Conservation (phyloP, 2,888 invertebrate genomes). For the Rhabditoides inermis region DNA sequence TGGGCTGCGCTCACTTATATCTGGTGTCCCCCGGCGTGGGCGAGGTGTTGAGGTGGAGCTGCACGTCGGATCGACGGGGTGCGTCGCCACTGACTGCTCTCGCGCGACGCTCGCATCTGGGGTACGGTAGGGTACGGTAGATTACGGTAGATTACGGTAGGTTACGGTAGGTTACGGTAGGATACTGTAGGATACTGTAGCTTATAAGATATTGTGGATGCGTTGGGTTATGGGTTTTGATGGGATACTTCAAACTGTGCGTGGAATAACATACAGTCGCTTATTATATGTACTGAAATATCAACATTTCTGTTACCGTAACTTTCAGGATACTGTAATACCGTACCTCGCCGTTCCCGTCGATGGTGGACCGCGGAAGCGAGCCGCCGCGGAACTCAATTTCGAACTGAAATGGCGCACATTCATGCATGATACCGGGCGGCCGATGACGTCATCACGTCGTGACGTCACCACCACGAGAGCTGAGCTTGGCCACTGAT, state of each 20-base stretch:
- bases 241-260: background rate
- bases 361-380: conserved; percentile 31
- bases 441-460: no score
- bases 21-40: background rate
- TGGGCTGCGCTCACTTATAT: background rate
- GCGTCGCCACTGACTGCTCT: conserved; percentile 39
- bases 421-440: background rate
- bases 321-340: no score
- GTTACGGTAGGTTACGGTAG: no score
- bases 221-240: no score
- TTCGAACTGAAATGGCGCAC: conserved; percentile 52
- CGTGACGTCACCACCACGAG: no score
- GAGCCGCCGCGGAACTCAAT: conserved; percentile 56
- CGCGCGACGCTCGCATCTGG: conserved; percentile 8
- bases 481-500: conserved; percentile 1
- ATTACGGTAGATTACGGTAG: no score
- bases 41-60: conserved; percentile 15
- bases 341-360: no score
- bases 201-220: no score
- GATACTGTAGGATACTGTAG: no score
- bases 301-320: no score
- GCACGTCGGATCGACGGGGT: conserved; percentile 43
- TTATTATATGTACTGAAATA: no score
- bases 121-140: background rate
- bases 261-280: conserved; percentile 25